Conservation (phyloP, 2,797 vertebrate genomes). For the Cryptoprocta ferox region DNA sequence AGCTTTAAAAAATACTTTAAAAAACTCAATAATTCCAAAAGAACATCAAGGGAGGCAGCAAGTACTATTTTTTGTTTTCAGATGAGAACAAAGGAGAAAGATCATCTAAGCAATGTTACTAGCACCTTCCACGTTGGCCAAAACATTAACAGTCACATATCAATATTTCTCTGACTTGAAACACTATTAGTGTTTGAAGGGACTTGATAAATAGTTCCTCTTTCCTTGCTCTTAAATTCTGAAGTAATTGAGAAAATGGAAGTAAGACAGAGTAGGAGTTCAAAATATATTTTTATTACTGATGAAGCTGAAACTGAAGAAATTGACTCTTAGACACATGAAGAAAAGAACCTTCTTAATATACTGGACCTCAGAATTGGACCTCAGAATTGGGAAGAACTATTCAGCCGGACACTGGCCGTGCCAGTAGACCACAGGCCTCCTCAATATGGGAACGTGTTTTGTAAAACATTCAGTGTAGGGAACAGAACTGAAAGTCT, state of each 20-base stretch:
- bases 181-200: not conserved
- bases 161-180: not conserved
- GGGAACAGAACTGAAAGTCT: not conserved
- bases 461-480: not conserved
- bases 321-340: not conserved
- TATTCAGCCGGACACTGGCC: not conserved
- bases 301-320: not conserved
- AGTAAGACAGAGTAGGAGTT: not conserved
- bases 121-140: not conserved
- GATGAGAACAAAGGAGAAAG: not conserved
- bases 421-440: not conserved
- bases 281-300: not conserved
- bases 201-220: not conserved
- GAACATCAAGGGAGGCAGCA: not conserved
- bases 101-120: not conserved
- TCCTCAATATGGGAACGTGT: not conserved
- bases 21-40: conserved; percentile 25
- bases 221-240: not conserved
- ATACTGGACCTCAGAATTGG: not conserved
- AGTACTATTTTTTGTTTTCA: not conserved
- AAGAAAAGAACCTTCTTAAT: not conserved
- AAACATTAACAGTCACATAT: not conserved
- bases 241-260: not conserved
- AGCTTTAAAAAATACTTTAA: not conserved
- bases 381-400: not conserved